Evolutionary conservation across 2,888 invertebrate genomes (phyloP).

Genomic region (Rhyacophila evoluta): DNA sequence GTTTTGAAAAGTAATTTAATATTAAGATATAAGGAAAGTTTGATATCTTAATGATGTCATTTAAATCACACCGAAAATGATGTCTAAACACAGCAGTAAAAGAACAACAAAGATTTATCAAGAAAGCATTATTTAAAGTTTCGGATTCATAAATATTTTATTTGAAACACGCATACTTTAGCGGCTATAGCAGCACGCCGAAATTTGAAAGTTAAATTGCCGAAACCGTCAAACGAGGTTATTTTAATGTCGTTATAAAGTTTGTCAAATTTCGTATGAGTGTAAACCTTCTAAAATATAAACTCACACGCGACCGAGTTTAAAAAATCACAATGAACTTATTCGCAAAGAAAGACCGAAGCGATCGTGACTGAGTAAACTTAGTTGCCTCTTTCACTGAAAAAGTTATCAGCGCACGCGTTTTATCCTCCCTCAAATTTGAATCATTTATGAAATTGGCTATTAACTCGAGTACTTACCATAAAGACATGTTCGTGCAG

Average conservation of each 20-base stretch:
- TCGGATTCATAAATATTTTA: neutral
- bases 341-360: neutral
- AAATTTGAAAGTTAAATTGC: neutral
- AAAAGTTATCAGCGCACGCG: constrained; percentile 5
- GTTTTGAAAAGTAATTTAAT: neutral
- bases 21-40: neutral
- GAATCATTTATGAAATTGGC: constrained; percentile 36
- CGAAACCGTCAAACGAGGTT: constrained; percentile 6
- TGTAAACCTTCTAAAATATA: constrained; percentile 3
- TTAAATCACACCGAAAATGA: neutral
- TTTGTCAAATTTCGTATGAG: neutral
- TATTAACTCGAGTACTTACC: constrained; percentile 32
- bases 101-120: constrained; percentile 1
- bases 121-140: neutral
- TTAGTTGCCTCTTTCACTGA: neutral
- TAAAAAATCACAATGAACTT: neutral
- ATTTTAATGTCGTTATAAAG: constrained; percentile 24
- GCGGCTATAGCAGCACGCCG: neutral
- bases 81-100: neutral
- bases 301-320: neutral
- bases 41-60: neutral
- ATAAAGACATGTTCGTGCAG: constrained; percentile 37
- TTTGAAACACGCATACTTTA: neutral
- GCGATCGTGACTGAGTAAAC: neutral
- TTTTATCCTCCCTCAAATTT: constrained; percentile 17